phyloP scores from a whole-genome alignment of 2,797 vertebrate species.

The Acrossocheilus fasciatus region DNA sequence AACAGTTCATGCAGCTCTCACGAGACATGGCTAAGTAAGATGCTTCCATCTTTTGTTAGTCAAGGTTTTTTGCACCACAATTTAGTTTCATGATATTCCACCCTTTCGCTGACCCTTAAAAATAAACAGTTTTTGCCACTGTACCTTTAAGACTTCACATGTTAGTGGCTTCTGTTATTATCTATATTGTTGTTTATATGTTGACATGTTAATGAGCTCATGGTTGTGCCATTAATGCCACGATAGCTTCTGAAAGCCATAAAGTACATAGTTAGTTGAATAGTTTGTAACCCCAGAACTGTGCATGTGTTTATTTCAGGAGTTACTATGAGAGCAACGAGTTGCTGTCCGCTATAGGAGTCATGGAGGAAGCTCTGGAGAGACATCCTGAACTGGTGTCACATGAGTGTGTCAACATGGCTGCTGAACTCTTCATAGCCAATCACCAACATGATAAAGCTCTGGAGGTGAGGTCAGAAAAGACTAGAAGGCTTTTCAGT shows the following conservation, averaged over 20 bases:
- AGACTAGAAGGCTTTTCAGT: conserved; percentile 1
- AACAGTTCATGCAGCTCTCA: conserved; percentile 96
- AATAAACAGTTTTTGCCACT: neutral
- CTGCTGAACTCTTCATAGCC: conserved; percentile 92
- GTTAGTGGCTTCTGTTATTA: neutral
- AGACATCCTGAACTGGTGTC: conserved; percentile 90
- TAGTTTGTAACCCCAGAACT: neutral
- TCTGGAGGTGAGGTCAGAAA: conserved; percentile 80
- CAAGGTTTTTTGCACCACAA: neutral
- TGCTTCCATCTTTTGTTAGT: neutral
- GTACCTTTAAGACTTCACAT: neutral
- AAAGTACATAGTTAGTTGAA: neutral
- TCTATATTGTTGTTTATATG: neutral
- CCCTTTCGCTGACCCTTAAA: neutral
- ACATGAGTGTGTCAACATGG: conserved; percentile 94
- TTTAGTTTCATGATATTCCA: neutral
- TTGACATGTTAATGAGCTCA: neutral
- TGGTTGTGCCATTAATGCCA: neutral
- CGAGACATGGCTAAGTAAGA: conserved; percentile 96
- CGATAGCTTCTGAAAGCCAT: neutral
- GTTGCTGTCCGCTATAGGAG: conserved; percentile 87
- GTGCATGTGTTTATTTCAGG: conserved; percentile 72
- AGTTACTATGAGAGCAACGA: conserved; percentile 97
- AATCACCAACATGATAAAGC: conserved; percentile 90
- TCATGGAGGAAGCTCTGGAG: conserved; percentile 90